These are phyloP conservation scores for Drosophila lowei DNA, from an alignment of 1,140 invertebrate species.

Conservation along the genomic window DNA sequence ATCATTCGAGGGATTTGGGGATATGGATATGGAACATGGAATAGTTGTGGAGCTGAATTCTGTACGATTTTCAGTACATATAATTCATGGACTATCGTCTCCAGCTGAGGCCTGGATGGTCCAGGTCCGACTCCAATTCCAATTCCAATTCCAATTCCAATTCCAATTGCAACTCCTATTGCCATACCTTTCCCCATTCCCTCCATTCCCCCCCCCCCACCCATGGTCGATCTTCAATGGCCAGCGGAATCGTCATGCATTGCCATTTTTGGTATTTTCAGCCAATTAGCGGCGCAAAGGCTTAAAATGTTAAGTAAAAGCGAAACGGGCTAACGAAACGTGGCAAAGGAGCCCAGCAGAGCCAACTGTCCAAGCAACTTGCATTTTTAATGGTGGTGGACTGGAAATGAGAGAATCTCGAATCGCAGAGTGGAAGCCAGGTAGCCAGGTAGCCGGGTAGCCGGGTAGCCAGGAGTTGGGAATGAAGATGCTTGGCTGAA, in stretches of 20 bases:
- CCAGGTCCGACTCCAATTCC: constrained; percentile 8
- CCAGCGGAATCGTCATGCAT: constrained; percentile 63
- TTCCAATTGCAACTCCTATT: constrained; percentile 14
- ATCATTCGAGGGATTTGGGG: too few species aligned
- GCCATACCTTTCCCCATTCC: constrained; percentile 19
- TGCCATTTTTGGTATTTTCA: constrained; percentile 82
- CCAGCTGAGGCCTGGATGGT: not conserved
- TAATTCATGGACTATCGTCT: not conserved
- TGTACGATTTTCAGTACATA: too few species aligned
- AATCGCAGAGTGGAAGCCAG: not conserved
- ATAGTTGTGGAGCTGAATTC: too few species aligned
- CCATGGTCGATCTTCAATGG: constrained; percentile 1
- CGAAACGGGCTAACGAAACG: constrained; percentile 71
- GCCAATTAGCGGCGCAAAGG: constrained; percentile 81
- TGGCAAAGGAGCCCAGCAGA: constrained; percentile 51
- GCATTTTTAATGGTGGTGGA: constrained; percentile 73
- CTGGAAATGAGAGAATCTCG: constrained; percentile 6
- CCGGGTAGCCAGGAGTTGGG: not conserved
- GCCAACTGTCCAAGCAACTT: constrained; percentile 55
- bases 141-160: constrained; percentile 19
- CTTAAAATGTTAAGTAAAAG: constrained; percentile 80
- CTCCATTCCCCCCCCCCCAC: not conserved
- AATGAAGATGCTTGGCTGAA: constrained; percentile 55
- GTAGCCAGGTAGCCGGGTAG: not conserved
- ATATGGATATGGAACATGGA: too few species aligned